Percentiles rank a stretch among this genome's conserved stretches.
phyloP scores from a whole-genome alignment of 2,113 vertebrate species.

The Hiodon tergisus region DNA sequence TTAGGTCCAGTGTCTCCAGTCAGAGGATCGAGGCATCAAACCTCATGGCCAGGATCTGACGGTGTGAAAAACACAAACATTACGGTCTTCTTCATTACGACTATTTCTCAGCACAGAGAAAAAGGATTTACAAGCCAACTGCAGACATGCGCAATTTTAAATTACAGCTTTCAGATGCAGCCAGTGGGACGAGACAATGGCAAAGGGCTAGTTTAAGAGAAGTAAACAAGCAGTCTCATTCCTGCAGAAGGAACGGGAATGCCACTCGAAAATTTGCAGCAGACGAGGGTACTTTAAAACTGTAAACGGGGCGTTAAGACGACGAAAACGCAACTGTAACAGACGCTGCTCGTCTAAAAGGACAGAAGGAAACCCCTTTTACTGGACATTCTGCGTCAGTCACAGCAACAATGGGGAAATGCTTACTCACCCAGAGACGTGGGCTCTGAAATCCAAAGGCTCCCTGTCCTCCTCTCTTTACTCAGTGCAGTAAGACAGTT shows the following conservation, averaged over 20 bases:
- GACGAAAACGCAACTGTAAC: no score
- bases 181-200: neutral
- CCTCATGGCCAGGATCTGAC: conserved; percentile 98
- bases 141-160: neutral
- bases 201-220: neutral
- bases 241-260: conserved; percentile 20
- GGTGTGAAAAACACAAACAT: conserved; percentile 12
- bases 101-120: neutral
- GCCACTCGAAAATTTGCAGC: no score
- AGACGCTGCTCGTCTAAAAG: no score
- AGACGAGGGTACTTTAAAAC: no score
- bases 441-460: conserved; percentile 81
- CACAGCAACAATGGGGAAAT: neutral
- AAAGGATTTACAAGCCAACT: neutral
- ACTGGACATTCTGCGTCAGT: neutral
- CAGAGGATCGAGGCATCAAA: conserved; percentile 99
- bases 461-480: conserved; percentile 33
- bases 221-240: conserved; percentile 37
- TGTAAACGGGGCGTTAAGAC: no score
- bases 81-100: neutral
- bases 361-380: neutral
- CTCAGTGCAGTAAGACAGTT: neutral
- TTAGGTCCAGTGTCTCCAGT: conserved; percentile 99
- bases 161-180: neutral
- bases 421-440: conserved; percentile 76